Conservation (phyloP, 2,888 invertebrate species). For the Thysanoteuthis rhombus region DNA sequence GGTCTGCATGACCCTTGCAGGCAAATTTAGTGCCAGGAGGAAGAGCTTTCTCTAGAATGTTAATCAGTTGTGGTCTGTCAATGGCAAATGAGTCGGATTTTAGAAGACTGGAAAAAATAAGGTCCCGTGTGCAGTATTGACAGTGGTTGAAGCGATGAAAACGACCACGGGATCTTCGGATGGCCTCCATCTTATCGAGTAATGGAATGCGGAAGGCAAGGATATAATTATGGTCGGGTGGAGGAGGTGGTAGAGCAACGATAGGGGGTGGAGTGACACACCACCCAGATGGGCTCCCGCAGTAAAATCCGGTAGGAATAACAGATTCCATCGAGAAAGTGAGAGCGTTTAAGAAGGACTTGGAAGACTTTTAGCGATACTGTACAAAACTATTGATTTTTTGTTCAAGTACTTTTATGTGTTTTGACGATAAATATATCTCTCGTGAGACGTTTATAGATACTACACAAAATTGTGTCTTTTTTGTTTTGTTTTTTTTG, state of each 20-base stretch:
- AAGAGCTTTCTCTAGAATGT: not conserved
- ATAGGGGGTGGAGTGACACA: not conserved
- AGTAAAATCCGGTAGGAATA: not conserved
- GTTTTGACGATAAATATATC: too few relatives aligned
- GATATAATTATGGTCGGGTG: not conserved
- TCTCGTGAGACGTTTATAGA: too few relatives aligned
- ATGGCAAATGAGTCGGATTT: conserved; percentile 18
- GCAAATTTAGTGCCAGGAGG: not conserved
- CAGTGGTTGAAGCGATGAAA: conserved; percentile 20
- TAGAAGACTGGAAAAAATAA: not conserved
- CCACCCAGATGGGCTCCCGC: not conserved
- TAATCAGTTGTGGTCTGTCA: not conserved
- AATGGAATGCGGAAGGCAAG: not conserved
- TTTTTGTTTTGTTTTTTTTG: too few relatives aligned
- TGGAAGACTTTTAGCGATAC: too few relatives aligned
- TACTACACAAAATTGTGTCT: too few relatives aligned
- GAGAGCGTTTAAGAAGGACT: not conserved
- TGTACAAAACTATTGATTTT: too few relatives aligned
- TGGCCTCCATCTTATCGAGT: not conserved
- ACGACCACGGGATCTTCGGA: not conserved
- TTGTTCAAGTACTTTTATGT: too few relatives aligned
- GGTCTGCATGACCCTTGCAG: not conserved
- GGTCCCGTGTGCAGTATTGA: conserved; percentile 14
- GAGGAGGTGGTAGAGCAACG: not conserved
- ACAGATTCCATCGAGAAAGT: conserved; percentile 21